A percentile compares a stretch with the other conserved stretches of the same genome.
These are phyloP conservation scores for Callinectes sapidus DNA, from an alignment of 2,888 invertebrate species.

Conservation along the genomic window DNA sequence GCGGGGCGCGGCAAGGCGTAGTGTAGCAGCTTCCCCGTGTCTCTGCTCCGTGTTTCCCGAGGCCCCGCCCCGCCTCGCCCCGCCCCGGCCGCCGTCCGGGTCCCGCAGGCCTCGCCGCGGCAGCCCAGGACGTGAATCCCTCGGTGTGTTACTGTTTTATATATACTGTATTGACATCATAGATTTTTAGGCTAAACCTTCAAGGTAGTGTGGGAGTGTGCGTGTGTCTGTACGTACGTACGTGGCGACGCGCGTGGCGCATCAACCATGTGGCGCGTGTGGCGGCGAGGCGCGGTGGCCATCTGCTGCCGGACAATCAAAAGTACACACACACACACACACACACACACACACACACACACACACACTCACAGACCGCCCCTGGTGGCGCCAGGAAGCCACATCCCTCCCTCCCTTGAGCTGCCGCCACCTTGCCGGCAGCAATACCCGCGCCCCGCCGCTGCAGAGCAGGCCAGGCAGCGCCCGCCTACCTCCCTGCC, in stretches of 20 bases:
- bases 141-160: constrained; percentile 63
- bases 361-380: constrained; percentile 34
- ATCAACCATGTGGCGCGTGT: neutral
- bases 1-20: constrained; percentile 35
- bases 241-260: neutral
- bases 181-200: constrained; percentile 29
- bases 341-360: constrained; percentile 32
- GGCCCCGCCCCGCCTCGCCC: constrained; percentile 23
- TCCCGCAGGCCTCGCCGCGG: constrained; percentile 19
- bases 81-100: constrained; percentile 31
- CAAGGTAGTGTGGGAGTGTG: constrained; percentile 10
- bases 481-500: neutral
- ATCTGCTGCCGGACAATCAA: constrained; percentile 62
- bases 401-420: neutral
- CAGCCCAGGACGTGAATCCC: constrained; percentile 43
- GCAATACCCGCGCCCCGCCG: neutral
- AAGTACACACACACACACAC: constrained; percentile 51
- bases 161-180: constrained; percentile 45
- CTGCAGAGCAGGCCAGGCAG: neutral
- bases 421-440: neutral
- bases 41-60: constrained; percentile 33
- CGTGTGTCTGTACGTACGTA: neutral
- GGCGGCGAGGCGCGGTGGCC: neutral
- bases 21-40: constrained; percentile 57
- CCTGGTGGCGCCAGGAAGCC: neutral